Conservation (phyloP, 2,888 invertebrate species). For the Cantharis lateralis region DNA sequence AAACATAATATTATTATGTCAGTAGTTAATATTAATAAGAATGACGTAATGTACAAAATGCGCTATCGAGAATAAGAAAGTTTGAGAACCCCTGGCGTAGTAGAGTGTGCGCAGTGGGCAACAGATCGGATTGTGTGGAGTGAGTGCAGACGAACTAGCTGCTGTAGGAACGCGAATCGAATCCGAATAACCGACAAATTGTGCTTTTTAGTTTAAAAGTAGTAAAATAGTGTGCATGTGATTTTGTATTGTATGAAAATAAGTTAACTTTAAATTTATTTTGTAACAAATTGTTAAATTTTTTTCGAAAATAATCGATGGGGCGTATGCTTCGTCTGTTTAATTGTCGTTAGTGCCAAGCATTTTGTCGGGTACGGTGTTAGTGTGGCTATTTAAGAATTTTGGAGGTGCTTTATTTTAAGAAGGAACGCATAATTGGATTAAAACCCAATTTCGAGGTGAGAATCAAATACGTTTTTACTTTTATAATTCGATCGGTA, state of each 20-base stretch:
- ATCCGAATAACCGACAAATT: conserved; percentile 34
- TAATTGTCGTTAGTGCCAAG: conserved; percentile 34
- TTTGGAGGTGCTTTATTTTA: neutral
- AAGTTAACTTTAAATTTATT: neutral
- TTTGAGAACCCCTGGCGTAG: conserved; percentile 3
- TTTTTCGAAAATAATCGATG: conserved; percentile 42
- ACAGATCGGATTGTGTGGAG: conserved; percentile 32
- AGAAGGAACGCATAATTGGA: neutral
- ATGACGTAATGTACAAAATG: neutral
- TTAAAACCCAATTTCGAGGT: neutral
- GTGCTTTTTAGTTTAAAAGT: conserved; percentile 24
- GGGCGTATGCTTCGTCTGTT: conserved; percentile 50
- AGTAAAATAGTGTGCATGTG: conserved; percentile 19
- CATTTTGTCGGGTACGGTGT: conserved; percentile 34
- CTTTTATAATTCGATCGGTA: neutral
- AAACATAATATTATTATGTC: neutral
- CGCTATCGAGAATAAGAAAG: neutral
- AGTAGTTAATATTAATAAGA: conserved; percentile 5
- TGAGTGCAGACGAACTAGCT: conserved; percentile 44
- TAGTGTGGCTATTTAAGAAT: conserved; percentile 29
- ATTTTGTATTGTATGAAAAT: neutral
- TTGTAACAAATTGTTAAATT: conserved; percentile 8
- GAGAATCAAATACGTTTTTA: neutral
- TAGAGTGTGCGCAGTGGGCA: conserved; percentile 29
- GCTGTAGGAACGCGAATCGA: conserved; percentile 49